A percentile compares a stretch with the other conserved stretches of the same genome.
Evolutionary conservation across 1,140 invertebrate species (phyloP).

Genomic region (Heliconius eleuchia): DNA sequence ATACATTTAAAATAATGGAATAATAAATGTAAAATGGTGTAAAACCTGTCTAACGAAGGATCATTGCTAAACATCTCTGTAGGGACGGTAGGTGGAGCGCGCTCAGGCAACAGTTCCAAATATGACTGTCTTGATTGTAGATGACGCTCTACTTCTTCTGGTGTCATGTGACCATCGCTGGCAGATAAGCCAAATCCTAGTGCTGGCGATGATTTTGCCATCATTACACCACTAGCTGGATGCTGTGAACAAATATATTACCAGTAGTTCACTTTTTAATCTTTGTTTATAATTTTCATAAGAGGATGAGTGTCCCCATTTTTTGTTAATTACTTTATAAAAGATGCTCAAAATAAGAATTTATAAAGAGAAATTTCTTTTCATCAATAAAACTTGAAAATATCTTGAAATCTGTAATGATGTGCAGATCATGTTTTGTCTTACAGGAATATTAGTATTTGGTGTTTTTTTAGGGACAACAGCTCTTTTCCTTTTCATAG

Average conservation of each 20-base stretch:
- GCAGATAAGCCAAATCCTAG: slow-evolving; percentile 79
- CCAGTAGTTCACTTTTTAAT: neutral
- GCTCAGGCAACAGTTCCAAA: slow-evolving; percentile 91
- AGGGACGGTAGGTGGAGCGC: slow-evolving; percentile 92
- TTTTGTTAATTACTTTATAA: neutral
- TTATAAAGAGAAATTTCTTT: neutral
- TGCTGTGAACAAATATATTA: slow-evolving; percentile 48
- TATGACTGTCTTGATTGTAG: slow-evolving; percentile 92
- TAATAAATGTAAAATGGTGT: no score
- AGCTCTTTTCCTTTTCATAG: slow-evolving; percentile 72
- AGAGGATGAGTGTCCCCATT: slow-evolving; percentile 31
- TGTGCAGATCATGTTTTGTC: slow-evolving; percentile 45
- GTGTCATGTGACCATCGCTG: slow-evolving; percentile 92
- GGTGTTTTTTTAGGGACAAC: slow-evolving; percentile 70
- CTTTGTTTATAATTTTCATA: neutral
- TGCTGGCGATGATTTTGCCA: slow-evolving; percentile 65
- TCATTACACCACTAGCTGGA: slow-evolving; percentile 54
- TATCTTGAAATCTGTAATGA: slow-evolving; percentile 30
- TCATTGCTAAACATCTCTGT: slow-evolving; percentile 97
- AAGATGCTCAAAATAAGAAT: neutral
- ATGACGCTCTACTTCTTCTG: slow-evolving; percentile 94
- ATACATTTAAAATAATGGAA: no score
- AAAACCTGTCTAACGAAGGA: slow-evolving; percentile 89
- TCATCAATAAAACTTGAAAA: neutral
- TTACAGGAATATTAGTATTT: slow-evolving; percentile 67